phyloP scores from a whole-genome alignment of 2,113 vertebrate species.

The Orthonyx spaldingii region DNA sequence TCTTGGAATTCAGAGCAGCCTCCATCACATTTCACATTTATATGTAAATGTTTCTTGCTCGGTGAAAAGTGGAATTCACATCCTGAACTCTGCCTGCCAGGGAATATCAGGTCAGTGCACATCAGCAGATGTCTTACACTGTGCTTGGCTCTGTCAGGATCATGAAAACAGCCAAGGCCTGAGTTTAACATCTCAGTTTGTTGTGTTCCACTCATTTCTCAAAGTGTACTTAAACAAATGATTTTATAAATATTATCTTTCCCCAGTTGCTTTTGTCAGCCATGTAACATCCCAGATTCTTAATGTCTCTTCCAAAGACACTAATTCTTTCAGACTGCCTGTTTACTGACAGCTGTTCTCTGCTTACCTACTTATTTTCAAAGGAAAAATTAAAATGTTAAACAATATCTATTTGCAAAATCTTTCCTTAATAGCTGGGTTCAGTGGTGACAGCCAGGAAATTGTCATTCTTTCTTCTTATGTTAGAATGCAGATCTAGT shows the following conservation, averaged over 20 bases:
- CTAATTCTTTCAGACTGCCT: background rate
- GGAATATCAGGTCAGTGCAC: background rate
- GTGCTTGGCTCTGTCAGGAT: background rate
- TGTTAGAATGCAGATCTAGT: background rate
- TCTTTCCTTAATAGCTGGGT: background rate
- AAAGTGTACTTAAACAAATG: background rate
- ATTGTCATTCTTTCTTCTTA: background rate
- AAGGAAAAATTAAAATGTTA: background rate
- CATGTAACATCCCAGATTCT: background rate
- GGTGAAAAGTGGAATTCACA: background rate
- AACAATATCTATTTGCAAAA: background rate
- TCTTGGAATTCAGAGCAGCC: background rate
- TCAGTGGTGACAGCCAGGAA: background rate
- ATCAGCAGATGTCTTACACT: background rate
- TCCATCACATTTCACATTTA: background rate
- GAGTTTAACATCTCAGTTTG: background rate
- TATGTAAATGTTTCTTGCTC: background rate
- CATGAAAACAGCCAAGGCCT: background rate
- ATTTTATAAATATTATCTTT: background rate
- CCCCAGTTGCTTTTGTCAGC: background rate
- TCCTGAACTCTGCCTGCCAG: background rate
- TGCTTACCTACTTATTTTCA: background rate
- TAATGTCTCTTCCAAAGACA: background rate
- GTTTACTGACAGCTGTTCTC: background rate
- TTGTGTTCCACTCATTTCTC: background rate